Percentiles rank a stretch among this genome's conserved stretches.
phyloP scores from a whole-genome alignment of 2,113 vertebrate genomes.

The Calidris pygmaea region DNA sequence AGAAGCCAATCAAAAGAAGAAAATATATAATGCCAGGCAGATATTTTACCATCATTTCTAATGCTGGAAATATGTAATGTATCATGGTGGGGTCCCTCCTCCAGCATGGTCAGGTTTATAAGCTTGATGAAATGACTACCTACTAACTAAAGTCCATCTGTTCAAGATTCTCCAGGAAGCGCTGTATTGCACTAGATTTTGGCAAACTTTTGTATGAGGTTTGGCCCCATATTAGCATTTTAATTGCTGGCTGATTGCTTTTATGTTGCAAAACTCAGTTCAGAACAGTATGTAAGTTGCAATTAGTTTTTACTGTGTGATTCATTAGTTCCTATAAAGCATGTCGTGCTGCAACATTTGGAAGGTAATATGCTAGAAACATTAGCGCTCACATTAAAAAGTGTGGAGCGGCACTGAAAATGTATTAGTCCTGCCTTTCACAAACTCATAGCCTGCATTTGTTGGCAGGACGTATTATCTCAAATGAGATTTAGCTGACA shows the following conservation, averaged over 20 bases:
- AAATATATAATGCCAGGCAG: neutral
- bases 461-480: neutral
- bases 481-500: neutral
- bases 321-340: conserved; percentile 69
- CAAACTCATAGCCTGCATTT: neutral
- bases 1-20: neutral
- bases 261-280: conserved; percentile 64
- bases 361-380: conserved; percentile 54
- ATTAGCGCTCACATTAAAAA: neutral
- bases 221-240: conserved; percentile 73
- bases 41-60: neutral
- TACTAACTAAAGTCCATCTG: conserved; percentile 41
- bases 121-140: conserved; percentile 23
- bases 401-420: neutral
- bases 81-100: neutral
- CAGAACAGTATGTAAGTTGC: conserved; percentile 55
- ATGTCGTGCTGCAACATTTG: conserved; percentile 41
- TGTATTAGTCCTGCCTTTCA: neutral
- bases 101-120: neutral
- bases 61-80: neutral
- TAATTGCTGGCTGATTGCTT: conserved; percentile 74
- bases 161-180: conserved; percentile 29
- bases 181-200: neutral
- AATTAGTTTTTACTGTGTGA: conserved; percentile 73
- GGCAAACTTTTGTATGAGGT: conserved; percentile 34